Percentiles rank a stretch among this genome's conserved stretches.
Conservation (phyloP, 2,888 invertebrate species). For the Drosophila dives region DNA sequence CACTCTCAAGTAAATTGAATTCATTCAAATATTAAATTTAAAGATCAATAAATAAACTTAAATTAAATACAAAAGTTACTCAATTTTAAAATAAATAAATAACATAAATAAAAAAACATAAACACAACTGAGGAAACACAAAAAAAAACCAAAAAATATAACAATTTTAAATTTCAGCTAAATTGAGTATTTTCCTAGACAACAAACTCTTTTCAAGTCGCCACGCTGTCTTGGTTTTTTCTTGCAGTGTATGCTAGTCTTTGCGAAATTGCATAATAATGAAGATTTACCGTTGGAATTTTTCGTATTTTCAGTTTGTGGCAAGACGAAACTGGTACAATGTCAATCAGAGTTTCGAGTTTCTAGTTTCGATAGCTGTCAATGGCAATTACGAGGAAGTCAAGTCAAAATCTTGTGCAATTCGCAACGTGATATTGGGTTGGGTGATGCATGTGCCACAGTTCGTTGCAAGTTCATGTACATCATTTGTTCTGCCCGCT, state of each 20-base stretch:
- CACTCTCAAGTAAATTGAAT: too few species aligned
- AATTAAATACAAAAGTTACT: too few species aligned
- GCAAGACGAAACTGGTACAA: constrained; percentile 9
- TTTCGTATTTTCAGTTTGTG: not conserved
- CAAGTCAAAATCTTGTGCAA: constrained; percentile 62
- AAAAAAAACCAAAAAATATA: not conserved
- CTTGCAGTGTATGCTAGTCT: not conserved
- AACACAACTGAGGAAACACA: not conserved
- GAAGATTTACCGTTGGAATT: constrained; percentile 2
- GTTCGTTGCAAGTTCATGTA: constrained; percentile 63
- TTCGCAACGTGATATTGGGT: constrained; percentile 50
- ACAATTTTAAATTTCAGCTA: not conserved
- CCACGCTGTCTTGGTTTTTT: too few species aligned
- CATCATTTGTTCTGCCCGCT: constrained; percentile 72
- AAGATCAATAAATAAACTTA: too few species aligned
- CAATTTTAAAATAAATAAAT: too few species aligned
- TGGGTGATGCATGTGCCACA: constrained; percentile 51
- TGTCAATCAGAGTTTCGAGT: constrained; percentile 45
- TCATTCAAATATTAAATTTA: too few species aligned
- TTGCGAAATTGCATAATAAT: constrained; percentile 7
- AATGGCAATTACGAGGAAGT: constrained; percentile 66
- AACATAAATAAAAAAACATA: too few species aligned
- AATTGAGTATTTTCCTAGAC: not conserved
- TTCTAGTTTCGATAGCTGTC: constrained; percentile 52
- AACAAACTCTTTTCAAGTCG: not conserved